A percentile compares a stretch with the other conserved stretches of the same genome.
These are phyloP conservation scores for Rissa tridactyla DNA, from an alignment of 2,113 vertebrate species.

Conservation along the genomic window DNA sequence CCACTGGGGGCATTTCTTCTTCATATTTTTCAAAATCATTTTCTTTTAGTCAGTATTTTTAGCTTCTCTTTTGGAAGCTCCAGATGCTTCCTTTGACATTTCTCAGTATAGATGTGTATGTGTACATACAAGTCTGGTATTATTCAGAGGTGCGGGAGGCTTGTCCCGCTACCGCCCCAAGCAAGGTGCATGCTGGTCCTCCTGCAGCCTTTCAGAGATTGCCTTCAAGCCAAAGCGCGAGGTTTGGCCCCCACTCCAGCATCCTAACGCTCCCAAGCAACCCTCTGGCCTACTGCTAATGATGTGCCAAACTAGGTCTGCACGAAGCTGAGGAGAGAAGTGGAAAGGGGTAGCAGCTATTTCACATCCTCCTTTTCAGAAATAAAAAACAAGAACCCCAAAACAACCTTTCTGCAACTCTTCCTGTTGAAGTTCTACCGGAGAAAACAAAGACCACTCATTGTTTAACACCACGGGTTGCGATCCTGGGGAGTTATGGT, in stretches of 20 bases:
- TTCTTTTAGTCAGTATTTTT: neutral
- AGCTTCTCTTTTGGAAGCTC: neutral
- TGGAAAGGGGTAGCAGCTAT: neutral
- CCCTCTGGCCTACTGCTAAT: neutral
- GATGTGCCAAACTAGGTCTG: neutral
- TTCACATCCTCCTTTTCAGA: constrained; percentile 34
- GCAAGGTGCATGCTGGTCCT: neutral
- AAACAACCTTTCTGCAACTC: neutral
- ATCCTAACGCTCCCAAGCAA: accelerated
- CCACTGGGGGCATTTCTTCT: neutral
- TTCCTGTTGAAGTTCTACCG: neutral
- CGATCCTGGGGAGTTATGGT: neutral
- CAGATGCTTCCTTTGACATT: neutral
- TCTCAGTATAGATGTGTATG: neutral
- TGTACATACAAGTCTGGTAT: neutral
- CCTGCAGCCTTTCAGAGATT: neutral
- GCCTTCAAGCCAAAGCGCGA: neutral
- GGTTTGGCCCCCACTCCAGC: neutral
- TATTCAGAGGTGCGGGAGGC: neutral
- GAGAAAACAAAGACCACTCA: neutral
- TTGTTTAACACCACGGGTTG: neutral
- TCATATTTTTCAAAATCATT: neutral
- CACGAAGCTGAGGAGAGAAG: neutral
- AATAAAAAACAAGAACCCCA: neutral
- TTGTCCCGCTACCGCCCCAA: neutral